phyloP scores from a whole-genome alignment of 2,888 invertebrate genomes.

The Volucella inanis region DNA sequence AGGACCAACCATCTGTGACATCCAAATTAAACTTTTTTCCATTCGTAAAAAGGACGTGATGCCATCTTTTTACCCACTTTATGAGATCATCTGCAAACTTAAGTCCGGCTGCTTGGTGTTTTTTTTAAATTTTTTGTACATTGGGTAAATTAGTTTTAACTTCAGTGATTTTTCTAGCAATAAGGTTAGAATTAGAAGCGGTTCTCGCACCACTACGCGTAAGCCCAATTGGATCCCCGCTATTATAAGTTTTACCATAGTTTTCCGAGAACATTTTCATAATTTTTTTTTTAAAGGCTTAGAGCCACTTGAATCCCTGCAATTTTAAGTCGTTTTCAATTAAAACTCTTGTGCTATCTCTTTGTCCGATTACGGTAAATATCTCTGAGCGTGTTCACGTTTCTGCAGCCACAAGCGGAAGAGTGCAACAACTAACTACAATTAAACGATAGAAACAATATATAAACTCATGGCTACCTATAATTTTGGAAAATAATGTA shows the following conservation, averaged over 20 bases:
- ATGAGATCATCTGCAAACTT: constrained; percentile 40
- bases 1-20: constrained; percentile 51
- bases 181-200: not conserved
- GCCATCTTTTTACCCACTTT: constrained; percentile 10
- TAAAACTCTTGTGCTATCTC: too few relatives aligned
- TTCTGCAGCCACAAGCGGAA: too few relatives aligned
- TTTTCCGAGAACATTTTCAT: too few relatives aligned
- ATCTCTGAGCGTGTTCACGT: too few relatives aligned
- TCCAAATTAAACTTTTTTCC: constrained; percentile 57
- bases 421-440: too few relatives aligned
- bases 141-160: not conserved
- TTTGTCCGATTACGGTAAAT: too few relatives aligned
- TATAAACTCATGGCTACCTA: too few relatives aligned
- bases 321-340: not conserved
- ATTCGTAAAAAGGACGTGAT: constrained; percentile 33
- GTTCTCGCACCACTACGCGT: too few relatives aligned
- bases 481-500: too few relatives aligned
- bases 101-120: not conserved
- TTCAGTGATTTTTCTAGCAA: not conserved
- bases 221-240: too few relatives aligned
- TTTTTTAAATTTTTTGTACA: not conserved
- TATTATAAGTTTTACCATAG: too few relatives aligned
- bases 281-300: not conserved
- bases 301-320: not conserved
- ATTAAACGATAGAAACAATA: too few relatives aligned